Base-by-base conservation (phyloP, 2,797 vertebrate genomes). In the Clarias platycephalus region DNA sequence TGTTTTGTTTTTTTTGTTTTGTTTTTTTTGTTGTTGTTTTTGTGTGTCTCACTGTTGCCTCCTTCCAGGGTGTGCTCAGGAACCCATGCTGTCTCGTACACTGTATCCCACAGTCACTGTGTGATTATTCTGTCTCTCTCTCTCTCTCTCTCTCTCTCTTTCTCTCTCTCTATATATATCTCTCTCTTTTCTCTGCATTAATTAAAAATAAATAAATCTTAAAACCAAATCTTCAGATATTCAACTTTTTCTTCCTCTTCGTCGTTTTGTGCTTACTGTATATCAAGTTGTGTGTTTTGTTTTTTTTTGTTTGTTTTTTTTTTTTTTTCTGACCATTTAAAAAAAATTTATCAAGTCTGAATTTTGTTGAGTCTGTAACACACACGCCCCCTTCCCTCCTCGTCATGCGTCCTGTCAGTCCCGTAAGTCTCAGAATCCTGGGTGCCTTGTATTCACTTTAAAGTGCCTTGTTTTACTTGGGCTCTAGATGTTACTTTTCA, bases 11-110 rank as follows among this genome's bases (percentile, higher is more conserved):
- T 66, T 83, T 83, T 92, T 87, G 89, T 2, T n/a, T 40, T 6
- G 24, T 85, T 78, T 87, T 87, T 63, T 85, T 80, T 91, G 84
- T 89, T 2, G 0, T 77, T 60, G 6, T 87, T 81, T 86, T 86
- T 87, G 88, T 92, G 85, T 91, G 87, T 93, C 90, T 93, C 92
- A 93, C 93, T 88, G 94, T 94, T 95, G 93, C 94, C 93, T 95
- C 94, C 95, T 95, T 95, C 93, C 95, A 95, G 95, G 96, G 92
- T 95, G 93, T 94, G 93, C 93, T 93, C 92, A 93, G 95, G 95
- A 88, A 95, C 92, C 91, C 93, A 95, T 96, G 94, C 95, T 93
- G 92, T 95, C 92, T 94, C 85, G 92, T 94, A 91, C 83, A 86
- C 85, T 82, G 83, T 88, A 67, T 86, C 81, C 89, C 88, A 80